These are phyloP conservation scores for Eurystomus glaucurus DNA, from an alignment of 2,797 vertebrate species.

Conservation along the genomic window DNA sequence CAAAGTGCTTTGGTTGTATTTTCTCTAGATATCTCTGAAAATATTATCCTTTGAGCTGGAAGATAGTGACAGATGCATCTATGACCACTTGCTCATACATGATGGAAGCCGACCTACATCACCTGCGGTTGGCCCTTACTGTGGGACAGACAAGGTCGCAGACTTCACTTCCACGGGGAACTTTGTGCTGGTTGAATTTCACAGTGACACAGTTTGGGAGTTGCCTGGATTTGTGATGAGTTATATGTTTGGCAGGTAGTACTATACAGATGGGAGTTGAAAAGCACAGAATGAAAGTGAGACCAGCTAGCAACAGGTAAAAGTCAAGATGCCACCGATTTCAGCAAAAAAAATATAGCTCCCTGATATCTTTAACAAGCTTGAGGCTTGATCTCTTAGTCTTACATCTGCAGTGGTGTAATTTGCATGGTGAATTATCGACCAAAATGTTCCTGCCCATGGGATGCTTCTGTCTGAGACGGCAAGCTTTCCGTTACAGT, in stretches of 20 bases:
- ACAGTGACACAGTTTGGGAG: slow-evolving; percentile 68
- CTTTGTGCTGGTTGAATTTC: slow-evolving; percentile 76
- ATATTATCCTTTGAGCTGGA: slow-evolving; percentile 76
- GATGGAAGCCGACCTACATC: slow-evolving; percentile 62
- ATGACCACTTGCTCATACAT: slow-evolving; percentile 73
- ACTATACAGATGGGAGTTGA: neutral
- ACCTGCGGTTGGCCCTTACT: slow-evolving; percentile 68
- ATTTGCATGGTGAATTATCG: neutral
- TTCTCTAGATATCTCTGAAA: slow-evolving; percentile 73
- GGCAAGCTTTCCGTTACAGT: neutral
- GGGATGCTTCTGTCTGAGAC: neutral
- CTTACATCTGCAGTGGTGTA: neutral
- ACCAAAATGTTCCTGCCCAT: neutral
- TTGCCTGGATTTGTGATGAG: slow-evolving; percentile 61
- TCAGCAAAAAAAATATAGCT: neutral
- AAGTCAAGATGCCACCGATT: neutral
- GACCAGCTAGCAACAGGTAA: neutral
- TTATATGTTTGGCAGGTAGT: slow-evolving; percentile 66
- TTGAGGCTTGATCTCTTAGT: neutral
- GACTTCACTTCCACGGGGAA: slow-evolving; percentile 69
- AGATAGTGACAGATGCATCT: slow-evolving; percentile 44
- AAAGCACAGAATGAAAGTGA: neutral
- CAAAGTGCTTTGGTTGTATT: slow-evolving; percentile 39
- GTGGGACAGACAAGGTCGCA: slow-evolving; percentile 53
- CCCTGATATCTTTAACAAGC: neutral